These are phyloP conservation scores for Blastobasis adustella DNA, from an alignment of 2,888 invertebrate species.

Conservation along the genomic window DNA sequence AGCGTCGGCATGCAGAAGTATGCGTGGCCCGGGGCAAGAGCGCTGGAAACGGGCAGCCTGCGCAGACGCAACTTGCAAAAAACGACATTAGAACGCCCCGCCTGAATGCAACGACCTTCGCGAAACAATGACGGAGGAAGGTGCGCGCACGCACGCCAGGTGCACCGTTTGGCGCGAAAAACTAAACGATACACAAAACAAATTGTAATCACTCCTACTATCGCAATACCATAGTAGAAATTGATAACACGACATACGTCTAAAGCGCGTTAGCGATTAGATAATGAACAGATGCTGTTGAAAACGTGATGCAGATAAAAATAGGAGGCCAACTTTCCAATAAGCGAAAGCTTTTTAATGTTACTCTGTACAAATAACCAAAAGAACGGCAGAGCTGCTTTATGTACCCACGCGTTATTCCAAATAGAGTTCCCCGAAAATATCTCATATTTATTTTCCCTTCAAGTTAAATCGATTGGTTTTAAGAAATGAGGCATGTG, in stretches of 20 bases:
- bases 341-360: no score
- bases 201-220: not conserved
- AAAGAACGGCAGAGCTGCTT: no score
- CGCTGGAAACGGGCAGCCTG: conserved; percentile 5
- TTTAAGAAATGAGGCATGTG: not conserved
- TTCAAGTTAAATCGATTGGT: not conserved
- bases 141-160: conserved; percentile 40
- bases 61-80: conserved; percentile 23
- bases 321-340: not conserved
- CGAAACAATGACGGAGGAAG: conserved; percentile 30
- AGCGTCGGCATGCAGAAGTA: conserved; percentile 15
- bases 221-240: not conserved
- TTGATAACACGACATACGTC: not conserved
- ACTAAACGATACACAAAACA: not conserved
- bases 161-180: conserved; percentile 25
- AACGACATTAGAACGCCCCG: conserved; percentile 47
- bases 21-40: conserved; percentile 19
- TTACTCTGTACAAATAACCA: no score
- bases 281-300: not conserved
- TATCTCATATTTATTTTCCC: not conserved
- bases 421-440: no score
- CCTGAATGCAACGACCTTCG: conserved; percentile 51
- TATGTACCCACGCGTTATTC: no score
- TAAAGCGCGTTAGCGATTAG: not conserved
- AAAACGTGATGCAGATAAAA: conserved; percentile 4